Percentiles rank a stretch among this genome's conserved stretches.
These are phyloP conservation scores for Centrocercus urophasianus DNA, from an alignment of 2,113 vertebrate species.

Conservation along the genomic window DNA sequence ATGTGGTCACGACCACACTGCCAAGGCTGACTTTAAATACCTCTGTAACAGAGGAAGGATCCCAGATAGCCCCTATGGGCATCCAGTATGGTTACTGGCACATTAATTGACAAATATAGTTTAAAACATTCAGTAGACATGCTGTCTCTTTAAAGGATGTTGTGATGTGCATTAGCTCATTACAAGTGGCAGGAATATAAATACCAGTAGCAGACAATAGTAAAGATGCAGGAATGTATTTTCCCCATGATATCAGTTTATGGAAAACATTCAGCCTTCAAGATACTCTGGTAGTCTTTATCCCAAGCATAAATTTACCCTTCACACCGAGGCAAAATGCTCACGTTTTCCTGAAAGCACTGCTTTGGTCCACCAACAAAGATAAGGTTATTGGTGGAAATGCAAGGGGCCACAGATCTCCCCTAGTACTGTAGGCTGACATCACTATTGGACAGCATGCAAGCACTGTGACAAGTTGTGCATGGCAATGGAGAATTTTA, in stretches of 20 bases:
- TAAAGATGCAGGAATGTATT: neutral
- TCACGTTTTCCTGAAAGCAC: neutral
- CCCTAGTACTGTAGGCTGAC: neutral
- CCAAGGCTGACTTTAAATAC: neutral
- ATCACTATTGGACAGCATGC: conserved; percentile 2
- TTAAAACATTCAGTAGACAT: neutral
- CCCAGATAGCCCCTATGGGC: neutral
- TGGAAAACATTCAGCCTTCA: neutral
- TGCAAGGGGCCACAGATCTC: neutral
- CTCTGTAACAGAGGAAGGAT: neutral
- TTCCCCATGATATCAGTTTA: neutral
- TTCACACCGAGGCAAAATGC: neutral
- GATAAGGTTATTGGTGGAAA: neutral
- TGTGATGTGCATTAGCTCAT: neutral
- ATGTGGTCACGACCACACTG: neutral
- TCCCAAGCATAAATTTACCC: neutral
- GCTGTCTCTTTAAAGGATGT: neutral
- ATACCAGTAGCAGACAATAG: neutral
- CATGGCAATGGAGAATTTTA: neutral
- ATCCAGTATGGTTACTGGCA: neutral
- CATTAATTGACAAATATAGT: neutral
- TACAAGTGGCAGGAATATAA: neutral
- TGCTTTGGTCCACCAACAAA: neutral
- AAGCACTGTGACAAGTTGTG: neutral
- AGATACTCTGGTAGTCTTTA: neutral